Percentiles rank a stretch among this genome's conserved stretches.
phyloP scores from a whole-genome alignment of 1,140 invertebrate genomes.

The Drusus annulatus region DNA sequence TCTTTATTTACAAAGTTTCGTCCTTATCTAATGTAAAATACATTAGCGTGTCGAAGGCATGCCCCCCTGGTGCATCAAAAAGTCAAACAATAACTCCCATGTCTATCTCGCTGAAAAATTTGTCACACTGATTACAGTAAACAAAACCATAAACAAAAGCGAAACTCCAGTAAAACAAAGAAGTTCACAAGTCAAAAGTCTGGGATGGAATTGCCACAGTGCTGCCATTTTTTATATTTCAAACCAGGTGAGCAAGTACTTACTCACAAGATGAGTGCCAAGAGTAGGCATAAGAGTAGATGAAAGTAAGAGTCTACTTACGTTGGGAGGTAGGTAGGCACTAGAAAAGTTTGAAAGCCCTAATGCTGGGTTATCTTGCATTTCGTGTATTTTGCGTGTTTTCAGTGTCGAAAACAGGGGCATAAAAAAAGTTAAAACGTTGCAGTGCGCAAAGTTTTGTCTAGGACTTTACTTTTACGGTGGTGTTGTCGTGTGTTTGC shows the following conservation, averaged over 20 bases:
- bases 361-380: conserved; percentile 29
- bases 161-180: conserved; percentile 26
- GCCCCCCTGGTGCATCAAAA: conserved; percentile 36
- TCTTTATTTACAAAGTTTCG: conserved; percentile 27
- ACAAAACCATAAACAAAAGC: conserved; percentile 53
- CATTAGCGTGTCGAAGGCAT: neutral
- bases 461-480: conserved; percentile 39
- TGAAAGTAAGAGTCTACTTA: too few species aligned
- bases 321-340: neutral
- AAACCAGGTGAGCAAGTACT: too few species aligned
- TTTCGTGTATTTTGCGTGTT: conserved; percentile 14
- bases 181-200: conserved; percentile 46
- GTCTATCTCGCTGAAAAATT: conserved; percentile 44
- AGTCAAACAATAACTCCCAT: conserved; percentile 46
- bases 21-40: conserved; percentile 31
- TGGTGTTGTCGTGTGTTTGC: conserved; percentile 43
- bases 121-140: conserved; percentile 51
- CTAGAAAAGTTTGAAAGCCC: conserved; percentile 8
- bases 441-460: conserved; percentile 15
- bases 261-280: too few species aligned
- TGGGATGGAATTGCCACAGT: neutral
- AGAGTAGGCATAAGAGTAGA: too few species aligned
- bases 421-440: conserved; percentile 50
- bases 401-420: conserved; percentile 49
- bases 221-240: too few species aligned